Percentiles rank a stretch among this genome's conserved stretches.
Evolutionary conservation across 2,888 invertebrate species (phyloP).

Genomic region (Macaria notata): DNA sequence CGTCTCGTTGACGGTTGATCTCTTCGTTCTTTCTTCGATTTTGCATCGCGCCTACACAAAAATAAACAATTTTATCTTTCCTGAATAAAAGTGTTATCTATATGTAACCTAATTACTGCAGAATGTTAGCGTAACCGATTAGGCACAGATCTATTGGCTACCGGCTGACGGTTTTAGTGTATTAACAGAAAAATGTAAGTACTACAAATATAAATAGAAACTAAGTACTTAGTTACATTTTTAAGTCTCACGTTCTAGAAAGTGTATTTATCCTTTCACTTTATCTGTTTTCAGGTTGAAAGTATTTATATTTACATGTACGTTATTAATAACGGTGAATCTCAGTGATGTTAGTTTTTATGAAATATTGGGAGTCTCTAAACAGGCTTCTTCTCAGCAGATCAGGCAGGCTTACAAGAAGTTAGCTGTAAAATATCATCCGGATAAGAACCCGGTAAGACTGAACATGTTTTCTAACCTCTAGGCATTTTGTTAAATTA

Average conservation of each 20-base stretch:
- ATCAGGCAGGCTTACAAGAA: slow-evolving; percentile 91
- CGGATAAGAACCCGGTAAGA: slow-evolving; percentile 86
- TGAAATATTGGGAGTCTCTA: slow-evolving; percentile 84
- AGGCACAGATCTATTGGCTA: background rate
- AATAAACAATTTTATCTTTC: slow-evolving; percentile 54
- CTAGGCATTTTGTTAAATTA: background rate
- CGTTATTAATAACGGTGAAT: slow-evolving; percentile 51
- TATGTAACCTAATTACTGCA: slow-evolving; percentile 33
- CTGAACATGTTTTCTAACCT: background rate
- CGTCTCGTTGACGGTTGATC: no score
- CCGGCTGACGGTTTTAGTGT: background rate
- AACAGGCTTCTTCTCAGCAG: slow-evolving; percentile 85
- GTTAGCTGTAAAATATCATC: slow-evolving; percentile 87
- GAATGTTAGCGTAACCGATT: slow-evolving; percentile 14
- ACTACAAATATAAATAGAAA: background rate
- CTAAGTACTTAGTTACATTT: no score
- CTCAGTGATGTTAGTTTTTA: slow-evolving; percentile 76
- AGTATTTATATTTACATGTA: slow-evolving; percentile 41
- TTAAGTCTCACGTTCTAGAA: no score
- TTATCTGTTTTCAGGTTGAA: slow-evolving; percentile 50
- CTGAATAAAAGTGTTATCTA: slow-evolving; percentile 37
- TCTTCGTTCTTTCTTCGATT: background rate
- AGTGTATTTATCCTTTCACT: no score
- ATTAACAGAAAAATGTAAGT: slow-evolving; percentile 33
- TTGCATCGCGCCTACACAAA: slow-evolving; percentile 48